These are phyloP conservation scores for Brachyhypopomus gauderio DNA, from an alignment of 2,113 vertebrate species.

Conservation along the genomic window DNA sequence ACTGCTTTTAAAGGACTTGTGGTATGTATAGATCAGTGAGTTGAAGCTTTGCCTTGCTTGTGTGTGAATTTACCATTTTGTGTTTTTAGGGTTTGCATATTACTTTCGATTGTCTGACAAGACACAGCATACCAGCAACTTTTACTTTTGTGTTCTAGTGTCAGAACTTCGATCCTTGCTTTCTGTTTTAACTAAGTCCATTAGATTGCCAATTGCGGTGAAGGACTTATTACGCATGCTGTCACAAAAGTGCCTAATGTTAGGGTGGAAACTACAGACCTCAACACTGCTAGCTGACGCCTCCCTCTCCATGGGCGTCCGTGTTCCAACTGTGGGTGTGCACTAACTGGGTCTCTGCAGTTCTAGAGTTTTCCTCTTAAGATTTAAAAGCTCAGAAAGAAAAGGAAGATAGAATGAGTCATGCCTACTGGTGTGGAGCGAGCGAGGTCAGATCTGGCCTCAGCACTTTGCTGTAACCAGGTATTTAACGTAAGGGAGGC, in stretches of 20 bases:
- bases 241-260: not conserved
- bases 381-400: constrained; percentile 24
- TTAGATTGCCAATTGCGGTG: not conserved
- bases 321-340: constrained; percentile 40
- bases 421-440: constrained; percentile 20
- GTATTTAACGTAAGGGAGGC: constrained; percentile 17
- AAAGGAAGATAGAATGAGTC: constrained; percentile 42
- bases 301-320: constrained; percentile 24
- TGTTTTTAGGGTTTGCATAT: not conserved
- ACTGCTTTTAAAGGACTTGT: constrained; percentile 87
- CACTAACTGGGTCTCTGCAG: constrained; percentile 22
- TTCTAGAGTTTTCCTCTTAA: constrained; percentile 31
- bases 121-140: not conserved
- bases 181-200: not conserved
- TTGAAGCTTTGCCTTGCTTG: not conserved
- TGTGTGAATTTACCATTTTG: not conserved
- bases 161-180: not conserved
- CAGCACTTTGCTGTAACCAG: not conserved
- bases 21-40: constrained; percentile 71
- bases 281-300: not conserved
- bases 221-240: not conserved
- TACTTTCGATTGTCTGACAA: constrained; percentile 4
- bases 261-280: not conserved
- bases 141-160: not conserved
- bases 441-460: constrained; percentile 14